These are phyloP conservation scores for Enteromius unitaeniatus DNA, from an alignment of 2,797 vertebrate species.

Conservation along the genomic window DNA sequence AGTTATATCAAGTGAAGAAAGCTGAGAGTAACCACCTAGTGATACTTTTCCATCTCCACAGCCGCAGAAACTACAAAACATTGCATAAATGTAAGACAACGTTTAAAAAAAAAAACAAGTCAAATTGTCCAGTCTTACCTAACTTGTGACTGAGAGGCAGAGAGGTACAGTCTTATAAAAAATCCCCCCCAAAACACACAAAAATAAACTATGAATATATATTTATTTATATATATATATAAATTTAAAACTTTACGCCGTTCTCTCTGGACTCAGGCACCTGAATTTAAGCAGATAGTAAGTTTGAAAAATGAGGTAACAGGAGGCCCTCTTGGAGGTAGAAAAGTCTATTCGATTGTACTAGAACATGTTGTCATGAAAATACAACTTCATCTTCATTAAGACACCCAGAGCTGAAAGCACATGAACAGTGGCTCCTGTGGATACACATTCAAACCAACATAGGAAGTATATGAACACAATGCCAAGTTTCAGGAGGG, in stretches of 20 bases:
- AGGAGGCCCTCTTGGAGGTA: slow-evolving; percentile 94
- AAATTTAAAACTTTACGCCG: slow-evolving; percentile 85
- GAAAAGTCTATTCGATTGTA: slow-evolving; percentile 93
- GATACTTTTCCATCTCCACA: slow-evolving; percentile 78
- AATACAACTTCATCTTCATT: slow-evolving; percentile 82
- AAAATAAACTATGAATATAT: slow-evolving; percentile 60
- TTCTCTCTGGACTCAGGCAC: slow-evolving; percentile 87
- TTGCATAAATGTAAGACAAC: slow-evolving; percentile 85
- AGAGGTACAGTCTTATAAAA: slow-evolving; percentile 91
- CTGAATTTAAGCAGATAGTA: slow-evolving; percentile 82
- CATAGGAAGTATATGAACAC: slow-evolving; percentile 70
- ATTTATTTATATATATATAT: slow-evolving; percentile 54
- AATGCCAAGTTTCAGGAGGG: slow-evolving; percentile 47
- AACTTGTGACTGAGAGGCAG: slow-evolving; percentile 83
- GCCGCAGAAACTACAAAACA: slow-evolving; percentile 81
- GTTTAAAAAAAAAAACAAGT: slow-evolving; percentile 68
- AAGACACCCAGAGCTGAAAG: slow-evolving; percentile 79
- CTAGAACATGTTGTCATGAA: slow-evolving; percentile 83
- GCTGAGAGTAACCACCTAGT: slow-evolving; percentile 71
- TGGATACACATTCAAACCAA: slow-evolving; percentile 72
- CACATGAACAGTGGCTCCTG: slow-evolving; percentile 69
- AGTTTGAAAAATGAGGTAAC: slow-evolving; percentile 94
- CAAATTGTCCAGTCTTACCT: slow-evolving; percentile 86
- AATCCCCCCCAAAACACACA: slow-evolving; percentile 87
- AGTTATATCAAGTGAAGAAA: slow-evolving; percentile 72